phyloP scores from a whole-genome alignment of 2,797 vertebrate species.

The Bovichtus diacanthus region DNA sequence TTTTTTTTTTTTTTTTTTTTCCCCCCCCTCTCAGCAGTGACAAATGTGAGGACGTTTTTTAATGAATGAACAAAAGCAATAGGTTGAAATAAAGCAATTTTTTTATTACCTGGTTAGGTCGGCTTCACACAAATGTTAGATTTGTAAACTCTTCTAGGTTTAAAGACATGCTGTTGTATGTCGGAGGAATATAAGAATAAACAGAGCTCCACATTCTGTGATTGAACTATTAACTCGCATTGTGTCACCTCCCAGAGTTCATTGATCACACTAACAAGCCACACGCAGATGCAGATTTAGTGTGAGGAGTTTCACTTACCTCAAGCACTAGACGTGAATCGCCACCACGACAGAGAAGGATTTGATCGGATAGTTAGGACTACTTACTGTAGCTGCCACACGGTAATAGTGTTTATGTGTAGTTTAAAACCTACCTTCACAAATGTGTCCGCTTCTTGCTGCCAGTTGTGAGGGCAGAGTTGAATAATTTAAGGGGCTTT shows the following conservation, averaged over 20 bases:
- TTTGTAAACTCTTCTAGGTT: neutral
- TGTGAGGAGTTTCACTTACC: constrained; percentile 19
- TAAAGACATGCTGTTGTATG: neutral
- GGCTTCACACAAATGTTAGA: neutral
- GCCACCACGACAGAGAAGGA: constrained; percentile 12
- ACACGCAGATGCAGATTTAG: constrained; percentile 7
- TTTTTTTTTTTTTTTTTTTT: neutral
- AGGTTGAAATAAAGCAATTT: neutral
- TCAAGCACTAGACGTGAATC: constrained; percentile 10
- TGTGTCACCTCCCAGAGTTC: constrained; percentile 27
- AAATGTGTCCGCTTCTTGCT: constrained; percentile 8
- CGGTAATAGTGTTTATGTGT: constrained; percentile 11
- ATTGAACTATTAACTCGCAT: constrained; percentile 36
- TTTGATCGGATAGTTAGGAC: neutral
- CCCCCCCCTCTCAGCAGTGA: constrained; percentile 47
- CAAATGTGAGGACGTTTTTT: constrained; percentile 17
- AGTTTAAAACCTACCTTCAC: constrained; percentile 29
- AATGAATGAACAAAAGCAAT: constrained; percentile 4
- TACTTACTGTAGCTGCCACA: neutral
- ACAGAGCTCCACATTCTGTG: constrained; percentile 82
- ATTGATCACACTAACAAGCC: constrained; percentile 44
- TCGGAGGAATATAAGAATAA: constrained; percentile 57
- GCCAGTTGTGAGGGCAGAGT: constrained; percentile 31
- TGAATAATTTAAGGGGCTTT: constrained; percentile 15
- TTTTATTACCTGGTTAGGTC: neutral